phyloP scores from a whole-genome alignment of 2,797 vertebrate genomes.

The Microhierax caerulescens region DNA sequence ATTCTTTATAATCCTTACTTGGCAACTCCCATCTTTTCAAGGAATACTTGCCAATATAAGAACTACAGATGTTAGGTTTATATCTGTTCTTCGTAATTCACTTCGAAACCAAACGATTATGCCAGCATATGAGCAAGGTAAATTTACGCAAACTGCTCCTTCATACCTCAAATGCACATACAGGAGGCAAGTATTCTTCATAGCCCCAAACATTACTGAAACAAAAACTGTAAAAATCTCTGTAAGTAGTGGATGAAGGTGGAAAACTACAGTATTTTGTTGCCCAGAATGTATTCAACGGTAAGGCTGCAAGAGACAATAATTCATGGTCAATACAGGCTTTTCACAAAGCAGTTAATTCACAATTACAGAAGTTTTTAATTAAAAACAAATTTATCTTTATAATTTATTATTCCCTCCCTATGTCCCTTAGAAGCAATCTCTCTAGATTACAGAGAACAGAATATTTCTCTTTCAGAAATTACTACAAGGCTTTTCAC shows the following conservation, averaged over 20 bases:
- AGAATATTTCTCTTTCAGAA: background rate
- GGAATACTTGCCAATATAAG: background rate
- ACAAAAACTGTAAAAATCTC: constrained; percentile 65
- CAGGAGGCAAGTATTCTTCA: constrained; percentile 46
- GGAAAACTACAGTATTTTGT: constrained; percentile 68
- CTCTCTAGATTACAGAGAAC: background rate
- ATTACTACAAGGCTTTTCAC: background rate
- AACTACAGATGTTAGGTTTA: background rate
- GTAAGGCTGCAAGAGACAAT: constrained; percentile 78
- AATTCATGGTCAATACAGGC: background rate
- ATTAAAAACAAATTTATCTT: background rate
- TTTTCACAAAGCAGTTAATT: background rate
- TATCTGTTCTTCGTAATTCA: constrained; percentile 21
- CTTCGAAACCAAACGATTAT: constrained; percentile 17
- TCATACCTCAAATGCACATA: constrained; percentile 51
- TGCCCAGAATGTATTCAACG: constrained; percentile 72
- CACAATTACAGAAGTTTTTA: background rate
- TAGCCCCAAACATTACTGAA: constrained; percentile 61
- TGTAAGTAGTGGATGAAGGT: constrained; percentile 69
- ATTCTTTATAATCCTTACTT: constrained; percentile 39
- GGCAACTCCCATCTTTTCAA: background rate
- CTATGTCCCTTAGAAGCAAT: background rate
- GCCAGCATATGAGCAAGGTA: constrained; percentile 48
- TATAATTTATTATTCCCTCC: background rate
- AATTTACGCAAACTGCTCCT: constrained; percentile 51